Evolutionary conservation across 2,888 invertebrate genomes (phyloP).

Genomic region (Acronicta alni): DNA sequence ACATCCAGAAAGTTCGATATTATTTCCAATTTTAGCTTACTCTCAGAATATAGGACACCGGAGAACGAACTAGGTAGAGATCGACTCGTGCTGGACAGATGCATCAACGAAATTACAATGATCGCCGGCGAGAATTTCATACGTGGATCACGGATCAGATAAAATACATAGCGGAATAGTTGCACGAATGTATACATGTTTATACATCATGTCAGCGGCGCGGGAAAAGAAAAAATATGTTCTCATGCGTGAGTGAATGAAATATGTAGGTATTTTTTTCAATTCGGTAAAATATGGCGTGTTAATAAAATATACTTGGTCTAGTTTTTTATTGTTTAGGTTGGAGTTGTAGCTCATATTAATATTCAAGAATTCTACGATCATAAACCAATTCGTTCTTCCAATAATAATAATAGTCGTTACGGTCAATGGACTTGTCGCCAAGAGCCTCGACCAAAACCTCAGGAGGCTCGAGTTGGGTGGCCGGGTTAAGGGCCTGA

Average conservation of each 20-base stretch:
- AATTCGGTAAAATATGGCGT: slow-evolving; percentile 7
- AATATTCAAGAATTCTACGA: no score
- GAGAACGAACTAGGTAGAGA: slow-evolving; percentile 29
- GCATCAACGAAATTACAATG: slow-evolving; percentile 59
- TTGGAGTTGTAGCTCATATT: no score
- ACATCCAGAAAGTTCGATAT: slow-evolving; percentile 40
- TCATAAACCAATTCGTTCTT: no score
- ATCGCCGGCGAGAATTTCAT: slow-evolving; percentile 42
- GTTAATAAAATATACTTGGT: neutral
- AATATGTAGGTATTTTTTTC: slow-evolving; percentile 17
- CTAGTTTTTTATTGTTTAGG: no score
- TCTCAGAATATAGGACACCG: slow-evolving; percentile 47
- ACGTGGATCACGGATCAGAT: slow-evolving; percentile 15
- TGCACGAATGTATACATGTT: slow-evolving; percentile 10
- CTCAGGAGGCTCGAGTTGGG: no score
- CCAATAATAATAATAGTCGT: no score
- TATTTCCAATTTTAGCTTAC: slow-evolving; percentile 44
- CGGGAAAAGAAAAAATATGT: slow-evolving; percentile 17
- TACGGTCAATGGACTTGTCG: no score
- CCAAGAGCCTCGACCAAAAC: no score
- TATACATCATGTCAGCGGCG: slow-evolving; percentile 7
- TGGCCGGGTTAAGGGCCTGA: no score
- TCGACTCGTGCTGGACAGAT: slow-evolving; percentile 35
- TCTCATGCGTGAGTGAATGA: slow-evolving; percentile 13
- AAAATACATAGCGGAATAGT: slow-evolving; percentile 18